A percentile compares a stretch with the other conserved stretches of the same genome.
Evolutionary conservation across 2,113 vertebrate genomes (phyloP).

Genomic region (Prionailurus viverrinus): DNA sequence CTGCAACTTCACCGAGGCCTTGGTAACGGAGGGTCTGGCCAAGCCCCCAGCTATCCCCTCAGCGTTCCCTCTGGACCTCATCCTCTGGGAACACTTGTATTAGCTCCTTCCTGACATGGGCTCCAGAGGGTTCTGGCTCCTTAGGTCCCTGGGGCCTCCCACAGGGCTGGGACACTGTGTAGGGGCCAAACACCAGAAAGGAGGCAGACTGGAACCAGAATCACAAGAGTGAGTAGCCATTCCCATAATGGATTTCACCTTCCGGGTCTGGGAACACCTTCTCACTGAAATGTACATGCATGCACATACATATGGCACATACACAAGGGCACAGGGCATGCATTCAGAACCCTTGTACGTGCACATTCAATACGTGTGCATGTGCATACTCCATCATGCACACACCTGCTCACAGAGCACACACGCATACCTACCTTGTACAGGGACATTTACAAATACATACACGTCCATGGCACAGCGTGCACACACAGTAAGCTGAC

Average conservation of each 20-base stretch:
- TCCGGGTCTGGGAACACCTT: not conserved
- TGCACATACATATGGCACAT: not conserved
- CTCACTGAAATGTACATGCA: not conserved
- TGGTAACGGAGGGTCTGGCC: not conserved
- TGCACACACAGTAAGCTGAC: not conserved
- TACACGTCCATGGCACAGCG: no score
- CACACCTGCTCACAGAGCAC: not conserved
- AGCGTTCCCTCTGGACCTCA: not conserved
- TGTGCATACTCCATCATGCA: not conserved
- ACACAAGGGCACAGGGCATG: not conserved
- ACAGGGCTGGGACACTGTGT: not conserved
- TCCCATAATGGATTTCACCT: not conserved
- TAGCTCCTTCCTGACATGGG: not conserved
- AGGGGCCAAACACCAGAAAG: not conserved
- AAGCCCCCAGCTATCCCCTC: not conserved
- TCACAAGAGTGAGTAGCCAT: not conserved
- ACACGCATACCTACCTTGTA: not conserved
- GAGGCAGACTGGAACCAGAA: not conserved
- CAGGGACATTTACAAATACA: not conserved
- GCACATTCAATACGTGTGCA: not conserved
- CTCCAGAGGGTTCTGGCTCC: not conserved
- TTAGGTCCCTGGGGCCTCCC: not conserved
- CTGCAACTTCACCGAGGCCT: conserved; percentile 54
- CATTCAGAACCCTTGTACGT: not conserved
- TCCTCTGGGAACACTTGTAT: not conserved